Conservation (phyloP, 2,113 vertebrate genomes). For the Symphodus melops region DNA sequence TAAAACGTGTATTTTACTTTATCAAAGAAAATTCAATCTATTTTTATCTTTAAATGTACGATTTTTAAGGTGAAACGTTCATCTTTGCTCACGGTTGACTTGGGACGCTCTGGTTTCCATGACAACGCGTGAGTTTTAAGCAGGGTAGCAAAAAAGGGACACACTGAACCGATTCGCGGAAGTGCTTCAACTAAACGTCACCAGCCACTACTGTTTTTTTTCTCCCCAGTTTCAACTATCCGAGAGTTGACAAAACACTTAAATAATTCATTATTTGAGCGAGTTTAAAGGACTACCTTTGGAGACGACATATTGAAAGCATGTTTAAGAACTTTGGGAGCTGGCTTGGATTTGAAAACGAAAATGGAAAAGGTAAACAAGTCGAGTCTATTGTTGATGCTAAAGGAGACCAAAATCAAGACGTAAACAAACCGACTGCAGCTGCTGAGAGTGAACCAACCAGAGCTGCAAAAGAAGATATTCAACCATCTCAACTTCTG, state of each 20-base stretch:
- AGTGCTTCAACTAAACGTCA: slow-evolving; percentile 28
- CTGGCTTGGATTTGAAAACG: slow-evolving; percentile 54
- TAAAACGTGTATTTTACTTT: too few species aligned
- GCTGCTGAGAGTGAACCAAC: not conserved
- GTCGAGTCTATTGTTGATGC: not conserved
- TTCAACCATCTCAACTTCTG: not conserved
- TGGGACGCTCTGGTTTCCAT: slow-evolving; percentile 36
- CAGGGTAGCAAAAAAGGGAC: slow-evolving; percentile 9
- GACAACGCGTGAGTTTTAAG: slow-evolving; percentile 19
- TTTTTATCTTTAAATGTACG: too few species aligned
- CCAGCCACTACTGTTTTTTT: not conserved
- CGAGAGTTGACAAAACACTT: not conserved
- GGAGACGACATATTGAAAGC: not conserved
- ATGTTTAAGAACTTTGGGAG: slow-evolving; percentile 62
- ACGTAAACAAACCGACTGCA: slow-evolving; percentile 21
- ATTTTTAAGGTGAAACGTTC: too few species aligned
- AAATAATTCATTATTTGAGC: too few species aligned
- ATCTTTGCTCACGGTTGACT: not conserved
- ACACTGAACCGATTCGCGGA: slow-evolving; percentile 48
- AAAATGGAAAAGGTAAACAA: slow-evolving; percentile 33
- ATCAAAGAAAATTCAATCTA: too few species aligned
- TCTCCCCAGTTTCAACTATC: not conserved
- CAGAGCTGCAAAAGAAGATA: not conserved
- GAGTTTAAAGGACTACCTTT: not conserved
- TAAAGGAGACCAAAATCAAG: not conserved